Conservation (phyloP, 2,888 invertebrate species). For the Ditula angustiorana region DNA sequence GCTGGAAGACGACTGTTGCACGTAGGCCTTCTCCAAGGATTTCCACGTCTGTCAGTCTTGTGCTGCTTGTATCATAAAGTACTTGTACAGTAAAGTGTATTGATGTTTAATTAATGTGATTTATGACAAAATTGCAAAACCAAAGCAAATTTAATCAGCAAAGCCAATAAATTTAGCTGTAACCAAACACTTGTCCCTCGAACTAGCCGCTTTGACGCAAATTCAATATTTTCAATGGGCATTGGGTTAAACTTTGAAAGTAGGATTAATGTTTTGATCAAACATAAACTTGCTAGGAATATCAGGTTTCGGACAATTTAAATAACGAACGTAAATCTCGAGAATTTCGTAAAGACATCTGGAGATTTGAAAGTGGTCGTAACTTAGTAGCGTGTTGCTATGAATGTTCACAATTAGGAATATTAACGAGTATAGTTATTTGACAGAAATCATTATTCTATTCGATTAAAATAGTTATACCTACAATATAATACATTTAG, state of each 20-base stretch:
- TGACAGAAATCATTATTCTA: too few relatives aligned
- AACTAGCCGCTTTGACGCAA: constrained; percentile 52
- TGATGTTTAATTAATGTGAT: background rate
- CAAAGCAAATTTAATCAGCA: constrained; percentile 17
- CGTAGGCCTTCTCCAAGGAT: too few relatives aligned
- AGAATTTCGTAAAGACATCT: constrained; percentile 26
- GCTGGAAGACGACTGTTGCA: too few relatives aligned
- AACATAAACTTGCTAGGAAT: constrained; percentile 36
- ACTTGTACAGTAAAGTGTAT: background rate
- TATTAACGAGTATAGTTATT: too few relatives aligned
- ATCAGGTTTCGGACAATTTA: constrained; percentile 31
- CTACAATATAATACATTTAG: too few relatives aligned
- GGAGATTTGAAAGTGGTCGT: constrained; percentile 22
- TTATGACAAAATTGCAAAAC: constrained; percentile 12
- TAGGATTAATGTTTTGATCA: constrained; percentile 50
- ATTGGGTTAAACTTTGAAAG: constrained; percentile 50
- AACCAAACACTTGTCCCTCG: constrained; percentile 54
- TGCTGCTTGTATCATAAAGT: too few relatives aligned
- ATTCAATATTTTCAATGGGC: constrained; percentile 57
- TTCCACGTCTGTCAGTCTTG: too few relatives aligned
- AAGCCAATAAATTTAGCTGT: constrained; percentile 50
- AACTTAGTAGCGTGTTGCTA: constrained; percentile 23
- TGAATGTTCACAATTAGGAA: background rate
- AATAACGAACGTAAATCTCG: constrained; percentile 28
- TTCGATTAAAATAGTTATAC: too few relatives aligned